phyloP scores from a whole-genome alignment of 2,888 invertebrate species.

The Eristalis tenax region DNA sequence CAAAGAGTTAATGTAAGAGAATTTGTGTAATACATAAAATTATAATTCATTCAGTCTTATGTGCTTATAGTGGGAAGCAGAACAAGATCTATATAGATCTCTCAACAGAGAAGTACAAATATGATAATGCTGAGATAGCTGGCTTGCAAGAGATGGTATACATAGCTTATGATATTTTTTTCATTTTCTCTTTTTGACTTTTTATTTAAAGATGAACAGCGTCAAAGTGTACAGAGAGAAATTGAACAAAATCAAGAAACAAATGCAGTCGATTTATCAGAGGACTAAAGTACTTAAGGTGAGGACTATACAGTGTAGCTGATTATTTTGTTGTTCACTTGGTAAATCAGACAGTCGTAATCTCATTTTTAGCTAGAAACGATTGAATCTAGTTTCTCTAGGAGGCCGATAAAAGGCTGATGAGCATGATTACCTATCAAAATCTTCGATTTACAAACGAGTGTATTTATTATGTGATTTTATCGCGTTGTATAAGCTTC shows the following conservation, averaged over 20 bases:
- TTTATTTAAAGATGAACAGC: conserved; percentile 76
- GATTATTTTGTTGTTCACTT: neutral
- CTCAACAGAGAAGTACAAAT: conserved; percentile 78
- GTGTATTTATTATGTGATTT: neutral
- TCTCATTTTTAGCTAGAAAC: neutral
- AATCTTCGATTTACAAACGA: neutral
- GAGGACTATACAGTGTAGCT: neutral
- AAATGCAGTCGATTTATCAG: conserved; percentile 80
- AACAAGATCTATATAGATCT: conserved; percentile 80
- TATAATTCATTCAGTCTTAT: neutral
- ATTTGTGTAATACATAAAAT: no score
- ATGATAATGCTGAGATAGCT: conserved; percentile 77
- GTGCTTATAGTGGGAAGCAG: conserved; percentile 77
- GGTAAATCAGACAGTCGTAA: neutral
- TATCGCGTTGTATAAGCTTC: neutral
- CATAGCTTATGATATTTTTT: neutral
- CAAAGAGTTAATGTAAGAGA: conserved; percentile 78
- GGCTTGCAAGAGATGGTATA: conserved; percentile 78
- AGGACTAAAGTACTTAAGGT: conserved; percentile 79
- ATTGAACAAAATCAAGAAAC: conserved; percentile 78
- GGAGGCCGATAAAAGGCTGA: neutral
- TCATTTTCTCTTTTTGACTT: neutral
- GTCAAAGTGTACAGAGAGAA: conserved; percentile 79
- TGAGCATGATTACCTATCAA: neutral
- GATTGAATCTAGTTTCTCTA: neutral